Base-by-base conservation (phyloP, 2,797 vertebrate genomes). In the Telmatherina bonti region DNA sequence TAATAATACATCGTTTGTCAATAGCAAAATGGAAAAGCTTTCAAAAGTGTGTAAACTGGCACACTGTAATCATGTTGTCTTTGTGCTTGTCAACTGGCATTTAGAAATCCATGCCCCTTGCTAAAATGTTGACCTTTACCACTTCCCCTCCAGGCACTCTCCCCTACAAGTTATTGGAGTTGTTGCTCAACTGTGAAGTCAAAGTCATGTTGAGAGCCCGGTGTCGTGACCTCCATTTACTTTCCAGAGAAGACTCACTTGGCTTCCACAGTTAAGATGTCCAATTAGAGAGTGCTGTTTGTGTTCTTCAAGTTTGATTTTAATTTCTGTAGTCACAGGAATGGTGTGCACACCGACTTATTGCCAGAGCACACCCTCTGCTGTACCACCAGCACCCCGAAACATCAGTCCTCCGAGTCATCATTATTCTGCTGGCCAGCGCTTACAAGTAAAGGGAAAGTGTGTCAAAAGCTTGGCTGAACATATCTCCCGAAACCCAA, bases 161-260 rank as follows among this genome's bases (percentile, higher is more conserved):
- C 70, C 83, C 73, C 85, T 85, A 64, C 84, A 88, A 91, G 75
- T 90, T 93, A 91, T 91, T 90, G 89, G 81, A 89, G 83, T 87
- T 77, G 88, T 92, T 93, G 90, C 83, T 93, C 87, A 91, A 87
- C 86, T 86, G 82, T 85, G 82, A 89, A 90, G 88, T 90, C 77
- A 85, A 88, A 92, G 85, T 91, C 84, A 76, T 86, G 82, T 89
- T 88, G 84, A 51, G 69, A 78, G 83, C 85, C 85, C 82, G 33
- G 49, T 87, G 92, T 88, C 85, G 24, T 91, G 92, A 92, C 93
- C 93, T 93, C 92, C 91, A 90, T 93, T 93, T 92, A 86, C 90
- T 93, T 90, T 70, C 81, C 72, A 69, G 72, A 82, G 88, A 91
- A 89, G 89, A 81, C 86, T 88, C 72, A 85, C 86, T 91, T 82